Evolutionary conservation across 2,888 invertebrate species (phyloP), one percentile per base, ranked within the genome.

Genomic region (Hecatera dysodea): DNA sequence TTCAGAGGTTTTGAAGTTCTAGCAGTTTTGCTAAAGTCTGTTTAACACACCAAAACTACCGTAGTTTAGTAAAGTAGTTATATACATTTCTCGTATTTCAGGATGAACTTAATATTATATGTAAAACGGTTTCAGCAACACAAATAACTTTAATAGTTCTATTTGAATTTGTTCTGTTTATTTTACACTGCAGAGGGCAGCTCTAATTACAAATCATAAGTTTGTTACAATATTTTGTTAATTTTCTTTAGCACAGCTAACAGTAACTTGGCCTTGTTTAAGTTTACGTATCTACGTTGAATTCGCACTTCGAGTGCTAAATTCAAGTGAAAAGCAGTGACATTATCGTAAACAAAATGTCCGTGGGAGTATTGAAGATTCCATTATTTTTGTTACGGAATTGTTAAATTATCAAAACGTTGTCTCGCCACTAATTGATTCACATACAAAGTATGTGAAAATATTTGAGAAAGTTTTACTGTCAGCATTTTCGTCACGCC

Each of bases 341-440:
- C 72, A 84, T 82, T 71, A 78, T 74, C 53, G 42, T 62, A 52
- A 69, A 68, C 7, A 70, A 67, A 84, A 82, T 78, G 50, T 52
- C 67, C 78, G 77, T 82, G 82, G 65, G 78, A 83, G 64, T 63
- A 7, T 64, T 67, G 52, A 71, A 80, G 72, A 70, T 82, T 33
- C 80, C 71, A 83, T 82, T 79, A 77, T 71, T 73, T 75, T 82
- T 67, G 85, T 73, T 73, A 77, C 78, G 83, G 83, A 69, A 75
- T 39, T 78, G 63, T 74, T 71, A 61, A 36, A 61, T 67, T 66
- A 83, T 83, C 63, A 85, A 80, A 83, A 85, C 76, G 75, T 59
- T 77, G 59, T 77, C 78, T 78, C 79, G 85, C 73, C 46, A 79
- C 85, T 68, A 85, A 85, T 85, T 80, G 85, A 85, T 85, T 85